Conservation (phyloP, 92 coral and sea anemone species). For the Actinostola sp. region DNA sequence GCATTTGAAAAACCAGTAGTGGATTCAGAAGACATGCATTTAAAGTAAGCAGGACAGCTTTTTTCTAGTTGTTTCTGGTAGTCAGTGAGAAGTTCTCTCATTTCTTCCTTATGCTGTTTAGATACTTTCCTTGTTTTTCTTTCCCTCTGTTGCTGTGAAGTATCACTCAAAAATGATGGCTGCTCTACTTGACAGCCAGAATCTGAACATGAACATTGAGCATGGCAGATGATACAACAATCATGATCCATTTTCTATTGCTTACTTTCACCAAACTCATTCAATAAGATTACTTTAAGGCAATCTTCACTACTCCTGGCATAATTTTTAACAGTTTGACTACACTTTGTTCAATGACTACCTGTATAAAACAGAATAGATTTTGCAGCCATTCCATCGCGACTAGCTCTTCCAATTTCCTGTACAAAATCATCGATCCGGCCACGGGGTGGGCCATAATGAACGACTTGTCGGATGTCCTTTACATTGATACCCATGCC, state of each 20-base stretch:
- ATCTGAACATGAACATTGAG: constrained; percentile 33
- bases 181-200: constrained; percentile 2
- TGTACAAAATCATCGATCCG: constrained; percentile 56
- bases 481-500: constrained; percentile 49
- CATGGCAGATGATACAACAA: constrained; percentile 48
- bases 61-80: constrained; percentile 28
- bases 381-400: constrained; percentile 26
- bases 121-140: constrained; percentile 17
- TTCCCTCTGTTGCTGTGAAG: neutral
- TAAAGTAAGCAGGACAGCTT: constrained; percentile 18
- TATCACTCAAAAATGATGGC: neutral
- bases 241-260: constrained; percentile 16
- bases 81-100: too few species aligned
- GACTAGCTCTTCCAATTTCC: constrained; percentile 56
- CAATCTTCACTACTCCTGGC: constrained; percentile 15
- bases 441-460: constrained; percentile 54
- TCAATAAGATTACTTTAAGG: constrained; percentile 39
- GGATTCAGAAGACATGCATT: too few species aligned
- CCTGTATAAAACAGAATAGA: constrained; percentile 25
- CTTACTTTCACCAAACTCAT: constrained; percentile 32
- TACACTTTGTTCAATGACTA: constrained; percentile 47
- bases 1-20: too few species aligned
- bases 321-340: constrained; percentile 26
- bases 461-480: constrained; percentile 35
- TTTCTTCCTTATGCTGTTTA: constrained; percentile 12